Evolutionary conservation across 2,113 vertebrate species (phyloP).

Genomic region (Trematocara unimaculatum): DNA sequence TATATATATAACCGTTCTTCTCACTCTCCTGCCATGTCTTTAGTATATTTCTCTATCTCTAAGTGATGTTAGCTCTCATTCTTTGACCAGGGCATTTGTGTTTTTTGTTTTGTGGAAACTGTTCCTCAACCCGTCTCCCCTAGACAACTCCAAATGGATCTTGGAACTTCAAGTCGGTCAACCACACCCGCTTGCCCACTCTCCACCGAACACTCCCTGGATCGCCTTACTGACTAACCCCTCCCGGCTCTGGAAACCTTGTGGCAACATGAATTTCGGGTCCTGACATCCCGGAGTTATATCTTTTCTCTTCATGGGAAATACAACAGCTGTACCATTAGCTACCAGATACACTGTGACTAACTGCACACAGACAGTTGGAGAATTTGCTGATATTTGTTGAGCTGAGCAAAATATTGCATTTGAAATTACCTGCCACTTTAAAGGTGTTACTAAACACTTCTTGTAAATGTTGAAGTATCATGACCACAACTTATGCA

Average conservation of each 20-base stretch:
- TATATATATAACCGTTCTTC: background rate
- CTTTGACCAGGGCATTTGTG: background rate
- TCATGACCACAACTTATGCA: background rate
- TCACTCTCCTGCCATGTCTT: background rate
- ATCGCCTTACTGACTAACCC: background rate
- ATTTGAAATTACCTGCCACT: background rate
- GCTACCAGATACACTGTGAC: background rate
- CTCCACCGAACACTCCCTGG: background rate
- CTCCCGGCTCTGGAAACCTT: background rate
- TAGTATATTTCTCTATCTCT: background rate
- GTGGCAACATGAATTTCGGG: background rate
- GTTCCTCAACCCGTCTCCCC: background rate
- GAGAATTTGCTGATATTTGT: background rate
- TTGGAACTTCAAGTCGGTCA: background rate
- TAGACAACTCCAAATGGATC: background rate
- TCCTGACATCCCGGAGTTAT: background rate
- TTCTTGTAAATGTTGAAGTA: background rate
- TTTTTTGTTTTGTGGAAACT: background rate
- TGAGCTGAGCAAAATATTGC: background rate
- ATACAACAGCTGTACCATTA: background rate
- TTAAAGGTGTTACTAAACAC: background rate
- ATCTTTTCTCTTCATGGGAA: background rate
- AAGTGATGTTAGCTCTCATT: background rate
- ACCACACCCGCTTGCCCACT: background rate
- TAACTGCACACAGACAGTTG: background rate